Conservation (phyloP, 2,113 vertebrate species). For the Cynocephalus volans region DNA sequence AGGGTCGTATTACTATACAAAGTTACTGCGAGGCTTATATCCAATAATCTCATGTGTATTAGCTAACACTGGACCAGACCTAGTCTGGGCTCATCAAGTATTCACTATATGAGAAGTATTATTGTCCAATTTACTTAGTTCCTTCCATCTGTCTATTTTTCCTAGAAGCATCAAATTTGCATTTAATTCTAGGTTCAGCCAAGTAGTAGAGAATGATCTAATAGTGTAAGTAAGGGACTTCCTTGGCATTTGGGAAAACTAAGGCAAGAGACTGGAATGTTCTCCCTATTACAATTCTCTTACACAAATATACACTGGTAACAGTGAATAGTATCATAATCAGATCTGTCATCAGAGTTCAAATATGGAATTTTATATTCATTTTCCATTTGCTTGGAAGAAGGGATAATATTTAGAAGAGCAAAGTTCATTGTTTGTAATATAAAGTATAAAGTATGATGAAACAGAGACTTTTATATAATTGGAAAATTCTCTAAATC, state of each 20-base stretch:
- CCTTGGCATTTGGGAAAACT: background rate
- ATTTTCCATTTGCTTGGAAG: slow-evolving; percentile 6
- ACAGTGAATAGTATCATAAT: background rate
- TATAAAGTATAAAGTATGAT: background rate
- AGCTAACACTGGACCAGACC: background rate
- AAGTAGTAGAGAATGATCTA: background rate
- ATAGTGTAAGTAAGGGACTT: background rate
- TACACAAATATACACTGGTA: background rate
- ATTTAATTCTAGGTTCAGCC: background rate
- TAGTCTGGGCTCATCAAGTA: background rate
- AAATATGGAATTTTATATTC: background rate
- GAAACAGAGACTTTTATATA: background rate
- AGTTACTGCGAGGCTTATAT: background rate
- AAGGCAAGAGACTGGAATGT: background rate
- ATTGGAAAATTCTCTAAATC: slow-evolving; percentile 7
- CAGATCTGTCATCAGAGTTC: background rate
- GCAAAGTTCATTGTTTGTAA: background rate
- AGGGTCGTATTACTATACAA: background rate
- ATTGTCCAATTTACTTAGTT: background rate
- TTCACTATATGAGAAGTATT: background rate
- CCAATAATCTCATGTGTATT: background rate
- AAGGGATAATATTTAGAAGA: background rate
- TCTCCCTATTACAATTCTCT: background rate
- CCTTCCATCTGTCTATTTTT: background rate
- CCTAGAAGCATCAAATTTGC: background rate